These are phyloP conservation scores for Apolygus lucorum DNA, from an alignment of 1,140 invertebrate species.

Conservation along the genomic window DNA sequence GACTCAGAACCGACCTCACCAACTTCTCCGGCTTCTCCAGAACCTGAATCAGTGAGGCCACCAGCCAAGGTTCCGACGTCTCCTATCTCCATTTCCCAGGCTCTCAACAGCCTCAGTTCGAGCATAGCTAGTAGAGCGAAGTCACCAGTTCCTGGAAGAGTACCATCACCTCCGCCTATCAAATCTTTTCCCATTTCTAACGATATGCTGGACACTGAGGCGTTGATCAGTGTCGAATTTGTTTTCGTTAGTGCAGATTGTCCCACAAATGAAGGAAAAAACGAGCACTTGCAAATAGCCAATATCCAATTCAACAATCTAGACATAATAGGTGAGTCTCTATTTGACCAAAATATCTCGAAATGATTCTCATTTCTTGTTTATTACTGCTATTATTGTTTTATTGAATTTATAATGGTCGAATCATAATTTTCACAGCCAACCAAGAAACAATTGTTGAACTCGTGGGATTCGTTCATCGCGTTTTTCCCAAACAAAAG, in stretches of 20 bases:
- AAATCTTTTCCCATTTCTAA: conserved; percentile 13
- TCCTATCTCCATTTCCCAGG: conserved; percentile 50
- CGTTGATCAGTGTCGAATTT: conserved; percentile 76
- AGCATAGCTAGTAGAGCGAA: conserved; percentile 14
- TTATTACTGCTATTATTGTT: neutral
- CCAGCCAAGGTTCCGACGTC: conserved; percentile 39
- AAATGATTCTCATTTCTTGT: conserved; percentile 25
- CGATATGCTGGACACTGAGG: conserved; percentile 59
- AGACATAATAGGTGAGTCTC: conserved; percentile 74
- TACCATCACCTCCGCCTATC: conserved; percentile 27
- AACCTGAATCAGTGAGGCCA: conserved; percentile 42
- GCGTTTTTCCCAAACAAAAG: conserved; percentile 51
- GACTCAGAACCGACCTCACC: conserved; percentile 87
- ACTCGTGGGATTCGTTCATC: conserved; percentile 72
- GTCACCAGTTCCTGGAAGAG: conserved; percentile 17
- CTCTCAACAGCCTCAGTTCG: conserved; percentile 42
- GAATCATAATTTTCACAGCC: conserved; percentile 46
- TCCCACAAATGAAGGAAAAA: conserved; percentile 36
- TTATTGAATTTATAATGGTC: neutral
- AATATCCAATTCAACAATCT: conserved; percentile 89
- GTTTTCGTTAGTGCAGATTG: conserved; percentile 54
- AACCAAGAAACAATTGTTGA: conserved; percentile 94
- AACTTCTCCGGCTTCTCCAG: conserved; percentile 58
- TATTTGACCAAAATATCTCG: too few species aligned
- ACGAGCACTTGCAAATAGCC: conserved; percentile 61